Evolutionary conservation across 2,888 invertebrate species (phyloP), one percentile per base, ranked within the genome.

Genomic region (Pardosa pseudoannulata): DNA sequence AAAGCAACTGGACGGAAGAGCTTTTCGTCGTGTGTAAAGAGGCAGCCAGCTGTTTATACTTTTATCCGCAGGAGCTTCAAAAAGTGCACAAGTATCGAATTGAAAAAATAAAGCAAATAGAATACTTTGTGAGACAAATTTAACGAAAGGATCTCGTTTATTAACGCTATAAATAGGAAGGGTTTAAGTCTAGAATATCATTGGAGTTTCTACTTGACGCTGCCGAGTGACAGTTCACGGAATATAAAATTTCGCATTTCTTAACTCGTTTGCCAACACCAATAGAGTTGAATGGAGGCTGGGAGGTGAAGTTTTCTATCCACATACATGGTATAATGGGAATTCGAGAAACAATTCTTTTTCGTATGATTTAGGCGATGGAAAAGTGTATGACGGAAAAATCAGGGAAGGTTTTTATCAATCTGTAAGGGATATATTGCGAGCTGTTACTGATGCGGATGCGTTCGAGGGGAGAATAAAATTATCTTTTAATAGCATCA

Each of bases 211-310:
- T 90, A 89, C 74, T 19, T 90, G 5, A 89, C 89, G 6, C 71
- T 90, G 0, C 83, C 89, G 27, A 89, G 88, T 41, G 90, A 90
- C 71, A 89, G 88, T 90, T 88, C 86, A 89, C 89, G 0, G 80
- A 89, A 29, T 90, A 90, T 80, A 90, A 85, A n/a, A 88, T 90
- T 7, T 79, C 90, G 13, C 73, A 88, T 56, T 91, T 88, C 79
- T 83, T 31, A 62, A 90, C 89, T 6, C 89, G 89, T 16, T 72
- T 91, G 71, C 89, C 89, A 6, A 70, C 85, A 36, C 68, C 75
- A 39, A 87, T 90, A 19, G 62, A 78, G 64, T 79, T 90, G 29
- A 50, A 88, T 0, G 90, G 89, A 7, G 76, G 88, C 11, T 90
- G 90, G 90, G 87, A 87, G 67, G 89, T n/a, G n/a, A n/a, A n/a